Conservation (phyloP, 2,797 vertebrate genomes). For the Hippoglossus hippoglossus region DNA sequence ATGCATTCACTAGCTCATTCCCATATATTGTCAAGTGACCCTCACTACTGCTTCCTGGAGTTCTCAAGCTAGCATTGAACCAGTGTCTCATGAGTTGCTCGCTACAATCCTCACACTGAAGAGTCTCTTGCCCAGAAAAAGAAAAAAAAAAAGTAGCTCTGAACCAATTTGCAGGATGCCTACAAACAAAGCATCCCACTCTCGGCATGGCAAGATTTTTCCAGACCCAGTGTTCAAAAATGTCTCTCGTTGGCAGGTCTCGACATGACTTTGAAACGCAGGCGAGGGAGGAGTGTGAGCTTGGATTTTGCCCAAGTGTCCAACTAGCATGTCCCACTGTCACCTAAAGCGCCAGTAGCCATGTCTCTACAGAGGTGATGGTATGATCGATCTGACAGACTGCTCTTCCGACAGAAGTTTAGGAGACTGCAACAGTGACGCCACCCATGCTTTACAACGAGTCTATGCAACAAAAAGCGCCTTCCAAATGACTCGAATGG, state of each 20-base stretch:
- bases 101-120: conserved; percentile 88
- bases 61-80: conserved; percentile 87
- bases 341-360: conserved; percentile 95
- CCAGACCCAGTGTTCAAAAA: conserved; percentile 94
- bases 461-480: conserved; percentile 73
- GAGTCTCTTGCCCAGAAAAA: conserved; percentile 81
- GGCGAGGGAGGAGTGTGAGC: conserved; percentile 97
- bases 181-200: conserved; percentile 70
- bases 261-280: conserved; percentile 99
- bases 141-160: conserved; percentile 74
- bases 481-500: conserved; percentile 66
- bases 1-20: conserved; percentile 94
- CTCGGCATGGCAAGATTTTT: conserved; percentile 89
- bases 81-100: conserved; percentile 86
- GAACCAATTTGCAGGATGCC: conserved; percentile 70
- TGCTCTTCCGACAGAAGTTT: conserved; percentile 78
- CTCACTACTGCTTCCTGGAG: conserved; percentile 91
- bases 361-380: conserved; percentile 84
- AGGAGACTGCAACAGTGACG: conserved; percentile 68
- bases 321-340: conserved; percentile 89
- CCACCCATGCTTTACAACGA: conserved; percentile 76
- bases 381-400: conserved; percentile 70
- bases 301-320: conserved; percentile 87
- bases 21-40: conserved; percentile 94
- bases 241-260: conserved; percentile 99